Evolutionary conservation across 2,113 vertebrate genomes (phyloP).

Genomic region (Hyperoodon ampullatus): DNA sequence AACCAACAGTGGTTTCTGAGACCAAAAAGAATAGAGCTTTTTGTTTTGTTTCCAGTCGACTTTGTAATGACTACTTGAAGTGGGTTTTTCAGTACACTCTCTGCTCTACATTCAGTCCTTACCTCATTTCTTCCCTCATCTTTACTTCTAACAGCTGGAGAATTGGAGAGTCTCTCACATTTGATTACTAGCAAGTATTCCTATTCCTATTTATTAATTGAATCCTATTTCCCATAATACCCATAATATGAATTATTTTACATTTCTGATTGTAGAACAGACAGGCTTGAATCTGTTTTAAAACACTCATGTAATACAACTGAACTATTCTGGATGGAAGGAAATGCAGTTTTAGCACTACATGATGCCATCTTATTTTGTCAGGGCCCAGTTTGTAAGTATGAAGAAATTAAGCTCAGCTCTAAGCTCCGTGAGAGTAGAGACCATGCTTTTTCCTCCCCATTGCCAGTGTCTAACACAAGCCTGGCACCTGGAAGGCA

Average conservation of each 20-base stretch:
- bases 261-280: neutral
- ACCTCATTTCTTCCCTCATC: neutral
- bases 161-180: neutral
- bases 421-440: neutral
- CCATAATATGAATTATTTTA: neutral
- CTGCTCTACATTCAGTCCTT: neutral
- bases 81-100: neutral
- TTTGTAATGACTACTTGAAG: neutral
- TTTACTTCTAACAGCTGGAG: neutral
- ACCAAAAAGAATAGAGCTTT: conserved; percentile 41
- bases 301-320: neutral
- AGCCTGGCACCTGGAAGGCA: neutral
- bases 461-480: neutral
- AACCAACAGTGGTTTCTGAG: neutral
- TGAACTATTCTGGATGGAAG: neutral
- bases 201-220: neutral
- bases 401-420: neutral
- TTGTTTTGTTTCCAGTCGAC: conserved; percentile 34
- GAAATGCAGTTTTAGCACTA: neutral
- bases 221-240: neutral
- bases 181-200: neutral
- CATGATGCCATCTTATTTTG: neutral
- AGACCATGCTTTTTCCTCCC: neutral
- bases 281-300: neutral
- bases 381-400: neutral